Conservation (phyloP, 2,113 vertebrate species). For the Phalacrocorax carbo region DNA sequence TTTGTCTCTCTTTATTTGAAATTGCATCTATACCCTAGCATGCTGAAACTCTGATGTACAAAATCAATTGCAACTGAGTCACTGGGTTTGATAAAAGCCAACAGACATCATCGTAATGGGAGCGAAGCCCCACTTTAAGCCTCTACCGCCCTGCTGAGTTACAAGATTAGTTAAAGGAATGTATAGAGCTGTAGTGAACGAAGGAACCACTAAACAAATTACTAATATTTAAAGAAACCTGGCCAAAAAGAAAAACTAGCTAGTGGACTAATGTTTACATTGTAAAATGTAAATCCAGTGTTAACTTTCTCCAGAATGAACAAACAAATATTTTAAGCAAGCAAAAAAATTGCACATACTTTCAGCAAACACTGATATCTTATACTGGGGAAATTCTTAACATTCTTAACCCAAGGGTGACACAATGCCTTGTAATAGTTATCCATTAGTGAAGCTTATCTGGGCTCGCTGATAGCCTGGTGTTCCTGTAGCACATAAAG, state of each 20-base stretch:
- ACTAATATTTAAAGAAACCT: constrained; percentile 16
- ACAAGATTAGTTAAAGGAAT: constrained; percentile 5
- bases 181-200: neutral
- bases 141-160: neutral
- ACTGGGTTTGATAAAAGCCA: constrained; percentile 37
- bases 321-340: constrained; percentile 4
- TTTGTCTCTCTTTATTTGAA: neutral
- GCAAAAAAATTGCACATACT: neutral
- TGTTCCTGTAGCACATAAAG: neutral
- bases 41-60: constrained; percentile 7
- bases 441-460: constrained; percentile 15
- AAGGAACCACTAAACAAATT: neutral
- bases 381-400: constrained; percentile 6
- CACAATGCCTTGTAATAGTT: constrained; percentile 22
- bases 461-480: neutral
- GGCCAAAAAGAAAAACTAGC: neutral
- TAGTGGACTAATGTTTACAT: neutral
- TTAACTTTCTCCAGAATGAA: neutral
- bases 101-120: neutral
- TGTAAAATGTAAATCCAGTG: neutral
- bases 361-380: neutral
- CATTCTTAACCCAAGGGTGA: constrained; percentile 6
- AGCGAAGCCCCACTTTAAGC: neutral
- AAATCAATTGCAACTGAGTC: constrained; percentile 45
- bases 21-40: neutral